A percentile compares a stretch with the other conserved stretches of the same genome.
phyloP scores from a whole-genome alignment of 2,888 invertebrate genomes.

The Phytoseiulus persimilis region DNA sequence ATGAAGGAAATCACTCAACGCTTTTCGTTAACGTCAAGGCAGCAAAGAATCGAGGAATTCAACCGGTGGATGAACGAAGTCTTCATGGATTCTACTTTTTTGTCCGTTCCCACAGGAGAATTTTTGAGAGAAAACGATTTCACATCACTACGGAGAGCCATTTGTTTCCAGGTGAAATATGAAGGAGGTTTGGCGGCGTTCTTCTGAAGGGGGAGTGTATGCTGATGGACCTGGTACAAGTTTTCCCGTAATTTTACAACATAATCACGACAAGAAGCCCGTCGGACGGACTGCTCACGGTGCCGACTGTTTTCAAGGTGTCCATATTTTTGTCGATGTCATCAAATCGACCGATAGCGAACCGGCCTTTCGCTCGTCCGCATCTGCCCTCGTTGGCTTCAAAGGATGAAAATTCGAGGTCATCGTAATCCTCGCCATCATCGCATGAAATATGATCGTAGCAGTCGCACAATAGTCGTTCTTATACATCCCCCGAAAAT shows the following conservation, averaged over 20 bases:
- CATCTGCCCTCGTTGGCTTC: neutral
- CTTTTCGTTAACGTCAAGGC: too few relatives aligned
- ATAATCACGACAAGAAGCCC: neutral
- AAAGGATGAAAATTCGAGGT: neutral
- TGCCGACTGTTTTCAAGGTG: neutral
- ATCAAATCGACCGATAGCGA: neutral
- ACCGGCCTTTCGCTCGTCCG: neutral
- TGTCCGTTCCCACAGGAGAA: neutral
- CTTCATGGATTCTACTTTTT: neutral
- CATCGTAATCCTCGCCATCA: neutral
- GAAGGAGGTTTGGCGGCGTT: neutral
- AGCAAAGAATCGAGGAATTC: neutral
- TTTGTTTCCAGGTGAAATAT: neutral
- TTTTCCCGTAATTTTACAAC: neutral
- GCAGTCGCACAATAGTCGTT: neutral
- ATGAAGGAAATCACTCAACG: too few relatives aligned
- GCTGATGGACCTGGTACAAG: neutral
- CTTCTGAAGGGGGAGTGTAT: neutral
- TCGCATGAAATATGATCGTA: neutral
- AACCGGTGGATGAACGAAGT: neutral
- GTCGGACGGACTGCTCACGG: neutral
- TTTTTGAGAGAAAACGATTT: neutral
- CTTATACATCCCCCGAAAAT: neutral
- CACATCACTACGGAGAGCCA: neutral
- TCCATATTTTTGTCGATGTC: neutral